These are phyloP conservation scores for Ctenomys sociabilis DNA, from an alignment of 2,113 vertebrate species.

Conservation along the genomic window DNA sequence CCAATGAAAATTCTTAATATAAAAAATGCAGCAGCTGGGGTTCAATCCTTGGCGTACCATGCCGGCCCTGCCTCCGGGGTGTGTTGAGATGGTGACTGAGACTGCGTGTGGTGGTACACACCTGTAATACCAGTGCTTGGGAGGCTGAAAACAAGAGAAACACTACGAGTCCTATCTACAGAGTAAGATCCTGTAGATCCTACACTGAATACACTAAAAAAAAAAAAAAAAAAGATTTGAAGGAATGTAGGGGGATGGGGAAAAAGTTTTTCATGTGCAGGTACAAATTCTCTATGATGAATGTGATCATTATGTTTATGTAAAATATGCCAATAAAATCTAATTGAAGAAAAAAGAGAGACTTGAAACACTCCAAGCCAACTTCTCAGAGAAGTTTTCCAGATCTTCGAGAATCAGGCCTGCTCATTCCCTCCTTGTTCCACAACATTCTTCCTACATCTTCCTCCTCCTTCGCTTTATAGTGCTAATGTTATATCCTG, in stretches of 20 bases:
- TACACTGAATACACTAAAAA: neutral
- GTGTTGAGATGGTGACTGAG: too few species aligned
- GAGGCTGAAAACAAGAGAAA: too few species aligned
- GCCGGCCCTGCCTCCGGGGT: too few species aligned
- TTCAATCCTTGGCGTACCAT: too few species aligned
- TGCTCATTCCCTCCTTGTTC: neutral
- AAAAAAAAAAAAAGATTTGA: neutral
- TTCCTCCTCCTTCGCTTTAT: neutral
- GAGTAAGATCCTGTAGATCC: too few species aligned
- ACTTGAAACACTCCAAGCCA: neutral
- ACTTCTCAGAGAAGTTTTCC: neutral
- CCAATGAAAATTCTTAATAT: constrained; percentile 48
- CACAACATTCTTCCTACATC: neutral
- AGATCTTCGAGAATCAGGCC: neutral
- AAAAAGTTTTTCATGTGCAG: neutral
- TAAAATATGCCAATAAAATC: neutral
- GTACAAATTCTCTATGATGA: neutral
- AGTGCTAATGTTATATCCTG: neutral
- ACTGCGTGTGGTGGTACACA: too few species aligned
- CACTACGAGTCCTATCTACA: too few species aligned
- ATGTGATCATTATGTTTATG: neutral
- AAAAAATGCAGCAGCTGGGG: neutral
- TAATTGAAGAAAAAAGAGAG: neutral
- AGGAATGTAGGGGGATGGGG: neutral
- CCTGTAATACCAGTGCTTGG: too few species aligned